Evolutionary conservation across 2,797 vertebrate species (phyloP), one percentile per base, ranked within the genome.

Genomic region (Rhadinocentrus ornatus): DNA sequence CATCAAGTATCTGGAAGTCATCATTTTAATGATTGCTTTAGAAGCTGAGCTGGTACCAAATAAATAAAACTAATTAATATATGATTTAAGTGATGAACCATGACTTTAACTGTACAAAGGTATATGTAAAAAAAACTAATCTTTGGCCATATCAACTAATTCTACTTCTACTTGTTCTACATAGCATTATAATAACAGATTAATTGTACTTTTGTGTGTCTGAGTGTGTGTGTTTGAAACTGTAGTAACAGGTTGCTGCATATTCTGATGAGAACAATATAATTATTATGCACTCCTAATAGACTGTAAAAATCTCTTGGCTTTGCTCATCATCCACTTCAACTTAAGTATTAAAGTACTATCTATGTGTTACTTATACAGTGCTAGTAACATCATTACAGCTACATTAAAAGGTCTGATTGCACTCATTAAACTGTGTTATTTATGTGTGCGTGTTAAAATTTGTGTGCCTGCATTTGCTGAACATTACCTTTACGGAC

Each of bases 11-110:
- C 63, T 71, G 8, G 29, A 78, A 16, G 70, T 77, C 61, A 78
- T 85, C 70, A 69, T 35, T 70, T 74, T 46, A 66, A 22, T 69
- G 71, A 61, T 73, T 71, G 62, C 55, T 78, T 54, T 53, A 39
- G 26, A 73, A 64, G 64, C 34, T 31, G 29, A 69, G 27, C 24
- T 5, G 31, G 22, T 53, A 52, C 66, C 13, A 59, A 80, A 75
- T 76, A 6, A 9, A 39, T 46, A 69, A 71, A 83, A 77, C 12
- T 0, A 48, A 70, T 57, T 39, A 57, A 58, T 27, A 22, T 55
- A 29, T 35, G 1, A 73, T 78, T 70, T 56, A 70, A 78, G 41
- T 71, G 29, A 57, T 24, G 2, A 31, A 75, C 29, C 63, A 46
- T 53, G 8, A 52, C 58, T 54, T 62, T 52, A 7, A 26, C 52